A percentile compares a stretch with the other conserved stretches of the same genome.
Evolutionary conservation across 2,888 invertebrate species (phyloP).

Genomic region (Nymphalis polychloros): DNA sequence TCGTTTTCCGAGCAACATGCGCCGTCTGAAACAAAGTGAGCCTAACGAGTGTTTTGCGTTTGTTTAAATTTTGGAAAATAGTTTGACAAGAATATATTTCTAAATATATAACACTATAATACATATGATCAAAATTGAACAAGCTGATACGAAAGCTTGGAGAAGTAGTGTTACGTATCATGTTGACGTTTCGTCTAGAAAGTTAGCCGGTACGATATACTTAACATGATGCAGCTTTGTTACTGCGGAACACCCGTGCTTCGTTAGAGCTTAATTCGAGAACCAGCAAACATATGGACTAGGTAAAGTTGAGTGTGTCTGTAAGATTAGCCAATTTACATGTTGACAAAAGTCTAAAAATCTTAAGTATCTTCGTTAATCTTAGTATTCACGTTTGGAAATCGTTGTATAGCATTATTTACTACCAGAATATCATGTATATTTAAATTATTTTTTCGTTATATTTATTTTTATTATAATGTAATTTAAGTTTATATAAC

Average conservation of each 20-base stretch:
- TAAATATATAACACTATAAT: constrained; percentile 10
- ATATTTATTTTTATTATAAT: background rate
- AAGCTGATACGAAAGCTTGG: constrained; percentile 24
- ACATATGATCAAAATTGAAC: constrained; percentile 18
- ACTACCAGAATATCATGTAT: too few species aligned
- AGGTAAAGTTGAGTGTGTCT: constrained; percentile 12
- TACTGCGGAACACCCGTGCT: constrained; percentile 38
- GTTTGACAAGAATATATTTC: constrained; percentile 29
- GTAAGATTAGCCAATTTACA: constrained; percentile 2
- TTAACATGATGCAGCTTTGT: constrained; percentile 27
- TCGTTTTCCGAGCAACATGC: constrained; percentile 63
- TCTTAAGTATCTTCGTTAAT: background rate
- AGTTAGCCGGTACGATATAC: constrained; percentile 48
- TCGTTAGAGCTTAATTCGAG: constrained; percentile 47
- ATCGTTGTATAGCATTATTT: too few species aligned
- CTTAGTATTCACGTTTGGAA: too few species aligned
- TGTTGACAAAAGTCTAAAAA: background rate
- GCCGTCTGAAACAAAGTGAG: constrained; percentile 64
- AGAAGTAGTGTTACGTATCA: constrained; percentile 35
- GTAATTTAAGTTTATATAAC: background rate
- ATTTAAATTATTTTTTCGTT: too few species aligned
- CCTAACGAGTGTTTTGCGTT: constrained; percentile 68
- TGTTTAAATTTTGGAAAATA: constrained; percentile 37
- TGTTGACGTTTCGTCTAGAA: constrained; percentile 56
- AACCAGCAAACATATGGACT: constrained; percentile 34